Conservation (phyloP, 2,888 invertebrate species). For the Lomographa bimaculata region DNA sequence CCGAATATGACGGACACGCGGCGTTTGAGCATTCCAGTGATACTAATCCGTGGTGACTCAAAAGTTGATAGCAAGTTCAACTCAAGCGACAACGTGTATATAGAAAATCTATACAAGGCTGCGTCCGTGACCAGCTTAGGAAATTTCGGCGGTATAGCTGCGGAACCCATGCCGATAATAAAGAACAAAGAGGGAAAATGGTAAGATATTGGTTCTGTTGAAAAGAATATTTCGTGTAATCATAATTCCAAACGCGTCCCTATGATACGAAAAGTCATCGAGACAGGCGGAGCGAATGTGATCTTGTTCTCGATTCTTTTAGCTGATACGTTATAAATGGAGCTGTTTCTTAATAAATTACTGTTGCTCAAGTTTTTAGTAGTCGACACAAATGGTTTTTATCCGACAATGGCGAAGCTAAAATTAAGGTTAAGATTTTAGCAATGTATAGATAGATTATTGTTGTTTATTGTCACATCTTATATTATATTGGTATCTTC, state of each 20-base stretch:
- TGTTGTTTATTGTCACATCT: too few species aligned
- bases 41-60: conserved; percentile 62
- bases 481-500: too few species aligned
- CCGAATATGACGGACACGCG: conserved; percentile 65
- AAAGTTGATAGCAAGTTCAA: conserved; percentile 67
- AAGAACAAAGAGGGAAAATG: conserved; percentile 80
- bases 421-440: too few species aligned
- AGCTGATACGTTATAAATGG: conserved; percentile 3
- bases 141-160: conserved; percentile 69
- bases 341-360: too few species aligned
- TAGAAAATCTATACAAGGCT: conserved; percentile 74
- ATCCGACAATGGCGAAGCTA: too few species aligned
- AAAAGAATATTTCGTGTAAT: conserved; percentile 15
- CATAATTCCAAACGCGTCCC: conserved; percentile 26
- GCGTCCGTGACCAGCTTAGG: conserved; percentile 75
- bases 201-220: conserved; percentile 45
- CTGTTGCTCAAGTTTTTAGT: too few species aligned
- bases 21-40: conserved; percentile 71
- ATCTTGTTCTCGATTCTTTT: conserved; percentile 15
- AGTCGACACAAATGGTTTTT: too few species aligned
- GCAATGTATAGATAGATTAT: too few species aligned
- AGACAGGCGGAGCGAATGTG: conserved; percentile 12
- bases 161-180: conserved; percentile 74
- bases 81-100: conserved; percentile 67
- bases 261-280: conserved; percentile 22